Evolutionary conservation across 2,113 vertebrate genomes (phyloP), one percentile per base, ranked within the genome.

Genomic region (Ictalurus furcatus): DNA sequence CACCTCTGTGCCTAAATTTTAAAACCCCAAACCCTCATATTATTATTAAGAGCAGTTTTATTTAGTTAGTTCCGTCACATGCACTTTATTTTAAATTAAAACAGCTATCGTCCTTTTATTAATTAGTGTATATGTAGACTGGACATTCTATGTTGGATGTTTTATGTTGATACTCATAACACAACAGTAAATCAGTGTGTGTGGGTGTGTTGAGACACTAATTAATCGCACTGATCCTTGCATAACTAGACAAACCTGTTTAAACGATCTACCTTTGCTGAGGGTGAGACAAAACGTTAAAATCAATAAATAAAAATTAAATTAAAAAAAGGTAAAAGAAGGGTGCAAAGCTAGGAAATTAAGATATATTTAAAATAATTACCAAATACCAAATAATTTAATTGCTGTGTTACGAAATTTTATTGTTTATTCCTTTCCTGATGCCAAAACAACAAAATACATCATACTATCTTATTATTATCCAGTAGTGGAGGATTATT

Each of bases 181-280:
- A 79, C 48, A 79, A 17, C 40, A 48, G 40, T 48, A 13, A 79
- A 16, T 54, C 25, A 54, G 48, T 79, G 25, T 79, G 25, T 48
- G 74, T 48, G 11, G 9, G 1, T 79, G 5, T 56, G 17, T 56
- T 21, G 6, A 80, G 14, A 54, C 48, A 56, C 76, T 52, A n/a
- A 9, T 30, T 56, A n/a, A 56, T 19, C 6, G 1, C n/a, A 34
- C 13, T 21, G 79, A 82, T 34, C 19, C 34, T 5, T 37, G 28
- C 16, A 82, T 34, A 82, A 82, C 80, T 3, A 59, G 54, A 82
- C n/a, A 82, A 34, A 82, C 79, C 54, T 30, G 78, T 30, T 56
- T 54, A 28, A 56, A 56, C 78, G 2, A 2, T 6, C 23, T 14
- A 80, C 28, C 14, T 80, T 80, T 80, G 2, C 28, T 54, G 78